Base-by-base conservation (phyloP, 2,888 invertebrate species). In the Villa cingulata region DNA sequence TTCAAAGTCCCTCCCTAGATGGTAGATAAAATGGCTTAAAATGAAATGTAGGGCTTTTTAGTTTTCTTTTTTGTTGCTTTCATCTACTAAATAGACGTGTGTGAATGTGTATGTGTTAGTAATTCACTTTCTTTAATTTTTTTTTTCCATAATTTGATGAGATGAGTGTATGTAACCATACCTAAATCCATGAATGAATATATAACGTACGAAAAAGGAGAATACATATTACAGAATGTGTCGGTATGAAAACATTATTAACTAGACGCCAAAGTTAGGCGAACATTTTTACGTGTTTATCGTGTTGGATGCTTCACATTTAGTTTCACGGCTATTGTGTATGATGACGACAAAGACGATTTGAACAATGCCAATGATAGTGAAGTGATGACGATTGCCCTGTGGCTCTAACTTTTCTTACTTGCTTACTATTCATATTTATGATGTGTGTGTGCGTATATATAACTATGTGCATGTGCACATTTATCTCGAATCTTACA, bases 221-320 rank as follows among this genome's bases (percentile, higher is more conserved):
- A n/a, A n/a, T n/a, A n/a, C n/a, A n/a, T n/a, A n/a, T n/a, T n/a
- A n/a, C n/a, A n/a, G 10, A 20, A 20, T 42, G 16, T 16, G 32
- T 12, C 17, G 38, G 43, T 37, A 46, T 23, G 46, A 41, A 46
- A 43, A 47, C 42, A 47, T 47, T 34, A 43, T 47, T 47, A 43
- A 17, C 5, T 6, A 43, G 47, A 41, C 47, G 38, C 47, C 38
- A 43, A 34, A 17, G 43, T 32, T 27, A 32, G 29, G 12, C 12
- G 29, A 32, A 32, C 12, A 32, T 32, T 32, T 32, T 32, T 32
- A 32, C 29, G 29, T 32, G 29, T 12, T 32, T 32, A 14, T 32
- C 7, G 29, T 32, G 29, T 32, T 32, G 29, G 12, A 32, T 32
- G 12, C 10, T 32, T 32, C 29, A 32, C 29, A 14, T 32, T 32